These are phyloP conservation scores for Schizothorax lantsangensis DNA, from an alignment of 2,797 vertebrate genomes.

Conservation along the genomic window DNA sequence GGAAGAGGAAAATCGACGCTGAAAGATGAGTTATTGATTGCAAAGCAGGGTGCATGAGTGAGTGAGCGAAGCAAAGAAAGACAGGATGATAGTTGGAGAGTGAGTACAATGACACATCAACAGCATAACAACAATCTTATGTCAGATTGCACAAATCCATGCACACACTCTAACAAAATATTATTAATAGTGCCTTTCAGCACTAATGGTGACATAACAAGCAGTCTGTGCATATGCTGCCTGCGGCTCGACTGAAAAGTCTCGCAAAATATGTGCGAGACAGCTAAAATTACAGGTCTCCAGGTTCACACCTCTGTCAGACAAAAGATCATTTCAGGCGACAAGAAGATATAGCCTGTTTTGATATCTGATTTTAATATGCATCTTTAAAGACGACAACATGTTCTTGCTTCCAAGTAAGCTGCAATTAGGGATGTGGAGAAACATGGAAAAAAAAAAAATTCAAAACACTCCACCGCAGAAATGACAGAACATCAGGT, in stretches of 20 bases:
- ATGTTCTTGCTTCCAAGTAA: not conserved
- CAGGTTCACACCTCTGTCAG: constrained; percentile 9
- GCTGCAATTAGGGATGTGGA: not conserved
- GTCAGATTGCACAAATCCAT: not conserved
- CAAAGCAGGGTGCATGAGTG: constrained; percentile 65
- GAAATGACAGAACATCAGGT: constrained; percentile 53
- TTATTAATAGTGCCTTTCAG: constrained; percentile 18
- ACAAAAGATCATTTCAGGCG: not conserved
- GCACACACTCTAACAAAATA: not conserved
- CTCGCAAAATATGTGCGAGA: constrained; percentile 22
- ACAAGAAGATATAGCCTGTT: not conserved
- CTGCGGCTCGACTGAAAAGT: constrained; percentile 37
- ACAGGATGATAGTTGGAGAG: constrained; percentile 59
- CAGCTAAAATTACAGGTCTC: constrained; percentile 36
- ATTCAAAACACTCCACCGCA: constrained; percentile 27
- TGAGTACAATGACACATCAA: constrained; percentile 45
- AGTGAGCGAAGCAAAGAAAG: constrained; percentile 57
- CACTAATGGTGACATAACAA: constrained; percentile 24
- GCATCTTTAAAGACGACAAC: not conserved
- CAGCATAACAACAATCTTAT: constrained; percentile 31
- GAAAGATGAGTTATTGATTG: constrained; percentile 83
- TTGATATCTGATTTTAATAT: constrained; percentile 1
- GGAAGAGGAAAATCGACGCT: constrained; percentile 73
- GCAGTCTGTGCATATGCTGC: constrained; percentile 35
- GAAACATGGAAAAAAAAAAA: not conserved